Evolutionary conservation across 2,113 vertebrate species (phyloP), one percentile per base, ranked within the genome.

Genomic region (Coptodon bakossiorum): DNA sequence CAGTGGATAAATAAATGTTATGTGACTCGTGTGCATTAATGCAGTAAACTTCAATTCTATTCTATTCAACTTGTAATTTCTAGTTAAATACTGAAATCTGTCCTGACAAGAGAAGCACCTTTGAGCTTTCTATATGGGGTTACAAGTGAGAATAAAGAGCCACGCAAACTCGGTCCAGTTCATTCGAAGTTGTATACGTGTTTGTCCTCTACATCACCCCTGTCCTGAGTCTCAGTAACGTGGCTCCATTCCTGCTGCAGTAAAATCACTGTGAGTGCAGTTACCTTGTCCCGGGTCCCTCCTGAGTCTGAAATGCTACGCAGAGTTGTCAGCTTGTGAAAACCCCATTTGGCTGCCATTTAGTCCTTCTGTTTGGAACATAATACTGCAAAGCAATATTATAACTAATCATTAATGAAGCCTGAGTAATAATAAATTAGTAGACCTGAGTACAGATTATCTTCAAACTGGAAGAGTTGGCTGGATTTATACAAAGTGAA

Each of bases 261-360:
- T 3, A 45, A 10, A 22, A 2, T 6, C 54, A 13, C 56, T 38
- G 71, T 86, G 3, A 8, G 71, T 3, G 83, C 14, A 29, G 24
- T 93, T 95, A 96, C 96, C 95, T 95, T 22, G 92, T 83, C 80
- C 84, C 82, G 88, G 88, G 48, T 90, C 90, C 91, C 92, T 94
- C 94, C 90, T 91, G 94, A 80, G 66, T 53, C 34, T 78, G 12
- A 87, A 88, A 83, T 53, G 7, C 1, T 66, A 43, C 76, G 66
- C 19, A 0, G 59, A 27, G 38, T 43, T 71, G 10, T 0, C 56
- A 68, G 61, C 24, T 16, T 24, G 61, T 83, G 43, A 86, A 45
- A 43, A 45, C 5, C 13, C 1, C 4, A 9, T 66, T 36, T 48
- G 29, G 31, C 13, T 17, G 29, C 5, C 63, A 34, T 50, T 63